Base-by-base conservation (phyloP, 2,797 vertebrate genomes). In the Trachops cirrhosus region DNA sequence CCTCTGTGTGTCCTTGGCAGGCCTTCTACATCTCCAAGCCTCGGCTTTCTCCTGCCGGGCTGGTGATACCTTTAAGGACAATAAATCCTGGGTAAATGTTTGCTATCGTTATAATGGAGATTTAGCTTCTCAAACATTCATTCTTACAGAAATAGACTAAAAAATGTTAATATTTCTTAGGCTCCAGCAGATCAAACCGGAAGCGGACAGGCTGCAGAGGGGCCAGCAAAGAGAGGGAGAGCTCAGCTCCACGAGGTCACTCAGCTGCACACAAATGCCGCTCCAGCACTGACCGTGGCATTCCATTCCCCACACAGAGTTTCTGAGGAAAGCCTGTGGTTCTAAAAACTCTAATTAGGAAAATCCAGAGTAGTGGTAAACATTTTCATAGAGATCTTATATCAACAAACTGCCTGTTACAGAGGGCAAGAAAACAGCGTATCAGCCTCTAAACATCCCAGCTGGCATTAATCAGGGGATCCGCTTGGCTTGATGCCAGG, bases 301-400 rank as follows among this genome's bases (percentile, higher is more conserved):
- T 74, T 67, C 50, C 39, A 50, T 6, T 71, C 52, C 24, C 54
- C 8, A 4, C 1, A 54, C n/a, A 59, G 57, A 57, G 34, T 68
- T 75, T 71, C 64, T 24, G 22, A 93, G 59, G 19, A 80, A 54
- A 83, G 77, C 29, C 3, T 90, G 77, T 34, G 26, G 18, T 85
- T 95, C 77, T 86, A 75, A 83, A 96, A 84, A 79, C 67, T 95
- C 79, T 80, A 73, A 71, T 93, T 93, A 90, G 74, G 67, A 95
- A 87, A 73, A 93, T 6, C 22, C 73, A 94, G 78, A 86, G 75
- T 84, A 90, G 92, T 82, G 75, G 68, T 88, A 88, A 93, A 92
- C 78, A 94, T 95, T 92, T 96, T 59, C 75, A 91, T 41, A 85
- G 29, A 39, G 37, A 89, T 80, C 82, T 91, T 89, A 24, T 46